Evolutionary conservation across 2,888 invertebrate species (phyloP).

Genomic region (Bellardia pandia): DNA sequence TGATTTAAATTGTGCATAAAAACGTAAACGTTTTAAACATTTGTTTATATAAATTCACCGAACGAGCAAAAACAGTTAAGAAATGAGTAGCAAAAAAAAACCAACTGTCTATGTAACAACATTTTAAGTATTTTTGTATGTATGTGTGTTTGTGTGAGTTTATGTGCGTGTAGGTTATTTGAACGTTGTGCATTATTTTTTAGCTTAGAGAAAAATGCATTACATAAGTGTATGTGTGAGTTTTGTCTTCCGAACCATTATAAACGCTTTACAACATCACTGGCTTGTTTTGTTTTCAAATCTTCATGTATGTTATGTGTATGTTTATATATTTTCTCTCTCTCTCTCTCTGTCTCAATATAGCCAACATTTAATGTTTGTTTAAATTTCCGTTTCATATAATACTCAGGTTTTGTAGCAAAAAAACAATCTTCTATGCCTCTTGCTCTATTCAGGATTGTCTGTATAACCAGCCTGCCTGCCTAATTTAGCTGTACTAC

Average conservation of each 20-base stretch:
- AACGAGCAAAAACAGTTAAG: slow-evolving; percentile 51
- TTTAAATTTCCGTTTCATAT: slow-evolving; percentile 72
- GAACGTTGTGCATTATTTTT: background rate
- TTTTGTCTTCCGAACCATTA: slow-evolving; percentile 57
- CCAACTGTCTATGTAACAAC: slow-evolving; percentile 65
- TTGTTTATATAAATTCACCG: slow-evolving; percentile 64
- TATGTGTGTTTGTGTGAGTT: slow-evolving; percentile 36
- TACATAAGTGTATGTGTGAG: background rate
- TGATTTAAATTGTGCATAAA: slow-evolving; percentile 77
- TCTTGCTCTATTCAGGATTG: background rate
- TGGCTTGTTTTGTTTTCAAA: slow-evolving; percentile 47
- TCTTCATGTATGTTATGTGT: background rate
- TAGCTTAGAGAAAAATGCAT: slow-evolving; percentile 19
- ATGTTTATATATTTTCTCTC: background rate
- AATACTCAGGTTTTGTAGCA: slow-evolving; percentile 6
- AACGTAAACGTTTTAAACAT: slow-evolving; percentile 76
- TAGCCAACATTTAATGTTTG: slow-evolving; percentile 73
- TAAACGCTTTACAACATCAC: slow-evolving; percentile 60
- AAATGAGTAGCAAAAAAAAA: slow-evolving; percentile 34
- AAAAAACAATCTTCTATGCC: slow-evolving; percentile 7
- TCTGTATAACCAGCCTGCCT: background rate
- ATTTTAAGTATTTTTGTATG: slow-evolving; percentile 48
- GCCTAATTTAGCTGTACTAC: background rate
- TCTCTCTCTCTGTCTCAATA: slow-evolving; percentile 16
- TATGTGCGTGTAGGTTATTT: slow-evolving; percentile 42